A percentile compares a stretch with the other conserved stretches of the same genome.
Evolutionary conservation across 2,797 vertebrate species (phyloP).

Genomic region (Philypnodon macrostomus): DNA sequence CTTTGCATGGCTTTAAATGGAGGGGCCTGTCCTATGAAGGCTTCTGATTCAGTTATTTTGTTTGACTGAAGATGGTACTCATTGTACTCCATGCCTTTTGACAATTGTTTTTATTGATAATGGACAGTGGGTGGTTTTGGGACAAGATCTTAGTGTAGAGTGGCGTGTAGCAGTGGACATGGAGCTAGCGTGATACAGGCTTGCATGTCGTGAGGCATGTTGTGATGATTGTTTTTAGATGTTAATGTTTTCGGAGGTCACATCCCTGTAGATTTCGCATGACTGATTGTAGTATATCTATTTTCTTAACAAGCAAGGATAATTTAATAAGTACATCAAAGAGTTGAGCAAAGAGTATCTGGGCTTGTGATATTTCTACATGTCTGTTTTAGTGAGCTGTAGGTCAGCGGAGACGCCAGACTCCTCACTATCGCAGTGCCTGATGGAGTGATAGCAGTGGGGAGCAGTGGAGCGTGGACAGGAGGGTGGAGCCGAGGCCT

Average conservation of each 20-base stretch:
- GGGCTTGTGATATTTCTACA: constrained; percentile 41
- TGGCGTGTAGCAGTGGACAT: too few species aligned
- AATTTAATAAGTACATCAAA: constrained; percentile 34
- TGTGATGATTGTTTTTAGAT: constrained; percentile 1
- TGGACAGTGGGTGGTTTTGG: too few species aligned
- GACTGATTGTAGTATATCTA: neutral
- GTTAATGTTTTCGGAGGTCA: too few species aligned
- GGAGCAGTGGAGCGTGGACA: constrained; percentile 60
- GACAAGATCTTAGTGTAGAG: neutral
- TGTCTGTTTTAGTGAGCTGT: constrained; percentile 58
- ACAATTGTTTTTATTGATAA: too few species aligned
- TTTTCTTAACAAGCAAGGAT: constrained; percentile 15
- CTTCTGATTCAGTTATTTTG: too few species aligned
- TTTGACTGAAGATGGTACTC: too few species aligned
- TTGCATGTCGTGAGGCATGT: constrained; percentile 51
- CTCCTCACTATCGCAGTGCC: constrained; percentile 69
- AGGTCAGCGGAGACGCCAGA: constrained; percentile 60
- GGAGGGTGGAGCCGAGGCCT: constrained; percentile 61
- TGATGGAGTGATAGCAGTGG: constrained; percentile 71
- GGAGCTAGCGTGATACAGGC: too few species aligned
- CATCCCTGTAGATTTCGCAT: constrained; percentile 5
- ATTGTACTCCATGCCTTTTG: too few species aligned
- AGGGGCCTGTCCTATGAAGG: too few species aligned
- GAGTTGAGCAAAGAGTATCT: constrained; percentile 25
- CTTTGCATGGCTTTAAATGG: too few species aligned